Evolutionary conservation across 1,140 invertebrate species (phyloP), one percentile per base, ranked within the genome.

Genomic region (Ephestia elutella): DNA sequence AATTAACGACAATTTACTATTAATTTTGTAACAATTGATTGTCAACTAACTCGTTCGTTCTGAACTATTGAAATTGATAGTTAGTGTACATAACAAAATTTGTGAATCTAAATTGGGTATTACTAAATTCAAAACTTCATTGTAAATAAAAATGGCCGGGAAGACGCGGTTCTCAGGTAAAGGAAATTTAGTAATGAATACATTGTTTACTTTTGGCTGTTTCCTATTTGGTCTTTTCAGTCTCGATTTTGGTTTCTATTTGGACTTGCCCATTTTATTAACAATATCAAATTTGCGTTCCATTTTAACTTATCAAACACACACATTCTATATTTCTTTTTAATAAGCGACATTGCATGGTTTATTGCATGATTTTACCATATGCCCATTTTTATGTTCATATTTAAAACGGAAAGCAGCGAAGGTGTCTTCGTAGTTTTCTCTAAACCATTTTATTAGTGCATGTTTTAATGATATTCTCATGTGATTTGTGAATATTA

Each of bases 131-230:
- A 17, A 15, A 44, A 15, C 13, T 15, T 15, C n/a, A 44, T 44
- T 44, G 38, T 44, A 44, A 44, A 44, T 15, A 44, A 44, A n/a
- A 44, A 15, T 44, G 38, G 38, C 3, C 38, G 30, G 30, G 30
- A 32, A 32, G 30, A 7, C 9, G 30, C 30, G 30, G 30, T 32
- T 32, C 30, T 8, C 10, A 44, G 38, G 13, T 44, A 56, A 28
- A 28, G 44, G 56, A 9, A 32, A 65, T 62, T 57, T 56, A 71
- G 75, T 81, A 81, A 84, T 84, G 81, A 84, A 84, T 84, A 84
- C 81, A 84, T 84, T 84, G 57, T 79, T 79, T 81, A 78, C 58
- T 49, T 54, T 10, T 44, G 38, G 38, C n/a, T 44, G 38, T 44
- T 11, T 15, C 38, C 15, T 15, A 15, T 44, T 44, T 44, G n/a